Evolutionary conservation across 2,888 invertebrate species (phyloP).

Genomic region (Carabus problematicus): DNA sequence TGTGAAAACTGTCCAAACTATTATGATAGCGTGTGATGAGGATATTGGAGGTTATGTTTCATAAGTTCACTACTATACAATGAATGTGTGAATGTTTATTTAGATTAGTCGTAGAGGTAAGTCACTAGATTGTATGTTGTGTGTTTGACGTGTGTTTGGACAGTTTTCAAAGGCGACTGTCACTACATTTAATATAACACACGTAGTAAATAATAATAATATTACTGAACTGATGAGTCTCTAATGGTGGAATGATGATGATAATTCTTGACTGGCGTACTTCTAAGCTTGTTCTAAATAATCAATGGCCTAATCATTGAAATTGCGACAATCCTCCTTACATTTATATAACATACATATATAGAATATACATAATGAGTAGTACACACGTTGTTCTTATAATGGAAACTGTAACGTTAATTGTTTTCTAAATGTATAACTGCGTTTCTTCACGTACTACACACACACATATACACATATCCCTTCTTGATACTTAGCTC

Average conservation of each 20-base stretch:
- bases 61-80: too few relatives aligned
- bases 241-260: too few relatives aligned
- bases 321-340: conserved; percentile 58
- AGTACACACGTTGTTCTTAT: conserved; percentile 12
- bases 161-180: too few relatives aligned
- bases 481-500: conserved; percentile 53
- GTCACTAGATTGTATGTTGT: too few relatives aligned
- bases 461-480: conserved; percentile 54
- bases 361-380: conserved; percentile 25
- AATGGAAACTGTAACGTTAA: conserved; percentile 47
- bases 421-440: conserved; percentile 41
- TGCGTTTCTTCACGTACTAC: conserved; percentile 45
- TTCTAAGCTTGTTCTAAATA: conserved; percentile 55
- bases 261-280: conserved; percentile 38
- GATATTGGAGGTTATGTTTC: too few relatives aligned
- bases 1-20: too few relatives aligned
- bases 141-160: too few relatives aligned
- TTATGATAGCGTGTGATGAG: too few relatives aligned
- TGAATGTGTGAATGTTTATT: too few relatives aligned
- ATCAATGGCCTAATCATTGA: conserved; percentile 60
- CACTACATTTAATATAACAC: background rate
- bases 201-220: background rate
- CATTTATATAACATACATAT: conserved; percentile 28
- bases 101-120: too few relatives aligned
- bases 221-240: background rate